Percentiles rank a stretch among this genome's conserved stretches.
Evolutionary conservation across 1,140 invertebrate genomes (phyloP).

Genomic region (Bombyx mandarina): DNA sequence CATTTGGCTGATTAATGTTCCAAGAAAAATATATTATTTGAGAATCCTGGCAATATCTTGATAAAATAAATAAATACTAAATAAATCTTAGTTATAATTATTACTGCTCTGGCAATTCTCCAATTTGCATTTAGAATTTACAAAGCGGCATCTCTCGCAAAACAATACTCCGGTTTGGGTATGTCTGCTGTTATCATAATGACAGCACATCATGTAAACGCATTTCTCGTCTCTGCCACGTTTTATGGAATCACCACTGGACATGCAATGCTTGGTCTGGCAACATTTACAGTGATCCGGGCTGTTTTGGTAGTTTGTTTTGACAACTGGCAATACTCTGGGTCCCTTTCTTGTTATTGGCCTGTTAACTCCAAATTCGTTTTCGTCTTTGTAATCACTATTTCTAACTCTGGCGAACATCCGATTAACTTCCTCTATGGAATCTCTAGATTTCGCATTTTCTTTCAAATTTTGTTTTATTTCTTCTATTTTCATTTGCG

Average conservation of each 20-base stretch:
- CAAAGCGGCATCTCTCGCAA: conserved; percentile 17
- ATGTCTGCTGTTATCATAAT: conserved; percentile 17
- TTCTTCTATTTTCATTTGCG: conserved; percentile 59
- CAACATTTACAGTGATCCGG: conserved; percentile 24
- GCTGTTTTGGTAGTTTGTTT: conserved; percentile 16
- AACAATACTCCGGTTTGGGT: conserved; percentile 9
- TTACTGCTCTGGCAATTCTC: too few relatives aligned
- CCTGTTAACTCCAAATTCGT: conserved; percentile 28
- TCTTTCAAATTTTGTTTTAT: conserved; percentile 45
- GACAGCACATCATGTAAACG: conserved; percentile 28
- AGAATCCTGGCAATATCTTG: too few relatives aligned
- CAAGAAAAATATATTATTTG: too few relatives aligned
- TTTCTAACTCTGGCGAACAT: conserved; percentile 51
- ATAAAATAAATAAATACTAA: too few relatives aligned
- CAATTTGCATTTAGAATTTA: not conserved
- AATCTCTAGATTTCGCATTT: conserved; percentile 48
- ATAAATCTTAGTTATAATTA: too few relatives aligned
- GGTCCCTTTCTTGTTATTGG: conserved; percentile 43
- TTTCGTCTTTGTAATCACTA: conserved; percentile 14
- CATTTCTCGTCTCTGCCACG: conserved; percentile 17
- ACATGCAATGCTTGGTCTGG: conserved; percentile 35
- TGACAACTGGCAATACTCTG: conserved; percentile 51
- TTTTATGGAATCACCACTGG: conserved; percentile 40
- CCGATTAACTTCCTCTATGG: conserved; percentile 54
- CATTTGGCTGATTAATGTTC: too few relatives aligned